Percentiles rank a stretch among this genome's conserved stretches.
Evolutionary conservation across 2,113 vertebrate genomes (phyloP).

Genomic region (Oreochromis spilurus): DNA sequence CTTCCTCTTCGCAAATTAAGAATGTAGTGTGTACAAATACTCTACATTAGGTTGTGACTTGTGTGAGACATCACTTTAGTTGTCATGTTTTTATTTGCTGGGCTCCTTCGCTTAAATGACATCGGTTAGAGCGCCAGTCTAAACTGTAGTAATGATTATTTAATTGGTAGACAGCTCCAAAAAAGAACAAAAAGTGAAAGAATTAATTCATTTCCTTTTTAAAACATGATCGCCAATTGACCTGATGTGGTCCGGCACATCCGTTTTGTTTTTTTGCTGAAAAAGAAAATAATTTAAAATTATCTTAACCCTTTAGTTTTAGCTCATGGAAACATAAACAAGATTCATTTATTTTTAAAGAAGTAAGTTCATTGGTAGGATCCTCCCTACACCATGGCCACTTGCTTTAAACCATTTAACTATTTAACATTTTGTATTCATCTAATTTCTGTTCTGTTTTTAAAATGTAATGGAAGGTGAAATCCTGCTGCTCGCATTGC

Average conservation of each 20-base stretch:
- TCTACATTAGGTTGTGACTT: neutral
- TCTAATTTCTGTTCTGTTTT: neutral
- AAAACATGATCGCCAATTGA: neutral
- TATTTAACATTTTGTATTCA: neutral
- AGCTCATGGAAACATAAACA: neutral
- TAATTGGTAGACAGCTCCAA: neutral
- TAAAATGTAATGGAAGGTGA: neutral
- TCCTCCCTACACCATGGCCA: neutral
- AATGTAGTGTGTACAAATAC: neutral
- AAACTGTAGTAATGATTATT: neutral
- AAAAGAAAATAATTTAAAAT: neutral
- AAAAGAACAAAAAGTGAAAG: neutral
- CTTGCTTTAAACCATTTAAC: neutral
- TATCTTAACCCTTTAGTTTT: neutral
- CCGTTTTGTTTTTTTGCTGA: neutral
- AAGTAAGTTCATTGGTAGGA: neutral
- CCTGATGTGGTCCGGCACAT: neutral
- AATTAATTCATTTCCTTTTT: neutral
- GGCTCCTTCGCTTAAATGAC: neutral
- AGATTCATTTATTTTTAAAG: neutral
- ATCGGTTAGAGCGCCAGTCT: neutral
- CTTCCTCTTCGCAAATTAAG: neutral
- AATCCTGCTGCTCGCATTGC: neutral
- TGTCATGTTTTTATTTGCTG: neutral
- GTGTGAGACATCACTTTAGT: neutral